phyloP scores from a whole-genome alignment of 2,888 invertebrate species.

The Zaprionus lineosus region DNA sequence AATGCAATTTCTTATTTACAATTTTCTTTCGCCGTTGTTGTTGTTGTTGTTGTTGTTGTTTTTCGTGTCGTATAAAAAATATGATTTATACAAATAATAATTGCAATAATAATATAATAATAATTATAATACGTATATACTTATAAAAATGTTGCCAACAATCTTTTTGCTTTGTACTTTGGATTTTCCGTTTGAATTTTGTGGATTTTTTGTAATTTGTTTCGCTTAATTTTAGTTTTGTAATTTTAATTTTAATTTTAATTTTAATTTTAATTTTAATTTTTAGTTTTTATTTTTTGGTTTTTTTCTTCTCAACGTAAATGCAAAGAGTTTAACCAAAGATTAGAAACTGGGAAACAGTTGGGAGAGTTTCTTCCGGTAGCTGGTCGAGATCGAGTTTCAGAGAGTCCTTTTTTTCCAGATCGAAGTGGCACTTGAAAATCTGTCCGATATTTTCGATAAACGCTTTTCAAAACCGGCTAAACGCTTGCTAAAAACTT shows the following conservation, averaged over 20 bases:
- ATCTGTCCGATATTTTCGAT: constrained; percentile 30
- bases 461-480: constrained; percentile 33
- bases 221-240: constrained; percentile 1
- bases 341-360: constrained; percentile 42
- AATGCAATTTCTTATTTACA: constrained; percentile 6
- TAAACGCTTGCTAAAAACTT: constrained; percentile 33
- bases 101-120: constrained; percentile 5
- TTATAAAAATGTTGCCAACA: constrained; percentile 76
- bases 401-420: constrained; percentile 26
- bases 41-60: constrained; percentile 43
- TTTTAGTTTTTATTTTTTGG: constrained; percentile 18
- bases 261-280: constrained; percentile 14
- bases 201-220: constrained; percentile 39
- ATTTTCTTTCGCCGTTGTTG: constrained; percentile 9
- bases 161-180: constrained; percentile 75
- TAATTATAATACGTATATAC: constrained; percentile 34
- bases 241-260: constrained; percentile 16
- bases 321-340: constrained; percentile 48
- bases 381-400: constrained; percentile 49
- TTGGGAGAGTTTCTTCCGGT: constrained; percentile 42
- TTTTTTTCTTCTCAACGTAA: constrained; percentile 39
- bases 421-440: constrained; percentile 53
- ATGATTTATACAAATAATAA: constrained; percentile 58
- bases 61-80: constrained; percentile 71
- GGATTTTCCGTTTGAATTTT: constrained; percentile 70